These are phyloP conservation scores for Hormaphis cornu DNA, from an alignment of 1,140 invertebrate genomes.

Conservation along the genomic window DNA sequence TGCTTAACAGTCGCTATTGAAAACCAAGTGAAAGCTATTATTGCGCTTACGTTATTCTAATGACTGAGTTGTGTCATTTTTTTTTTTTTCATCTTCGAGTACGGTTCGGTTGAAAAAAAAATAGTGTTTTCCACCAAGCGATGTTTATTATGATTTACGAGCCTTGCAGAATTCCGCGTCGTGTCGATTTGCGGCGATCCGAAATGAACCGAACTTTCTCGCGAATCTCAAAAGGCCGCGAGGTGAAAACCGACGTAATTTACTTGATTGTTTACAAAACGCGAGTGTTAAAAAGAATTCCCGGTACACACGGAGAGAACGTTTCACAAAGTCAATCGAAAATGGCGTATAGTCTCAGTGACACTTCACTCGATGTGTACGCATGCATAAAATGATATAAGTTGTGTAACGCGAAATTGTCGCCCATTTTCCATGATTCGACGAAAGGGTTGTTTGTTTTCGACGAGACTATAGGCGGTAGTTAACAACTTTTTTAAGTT, in stretches of 20 bases:
- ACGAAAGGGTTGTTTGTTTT: too few species aligned
- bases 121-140: neutral
- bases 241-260: slow-evolving; percentile 4
- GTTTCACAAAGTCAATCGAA: neutral
- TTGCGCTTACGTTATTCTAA: slow-evolving; percentile 2
- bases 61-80: slow-evolving; percentile 16
- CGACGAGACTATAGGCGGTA: too few species aligned
- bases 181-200: neutral
- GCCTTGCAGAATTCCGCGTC: neutral
- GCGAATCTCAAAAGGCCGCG: neutral
- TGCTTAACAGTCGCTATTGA: slow-evolving; percentile 18
- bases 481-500: too few species aligned
- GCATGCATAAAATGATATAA: too few species aligned
- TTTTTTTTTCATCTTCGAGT: slow-evolving; percentile 1
- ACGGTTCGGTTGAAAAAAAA: neutral
- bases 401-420: too few species aligned
- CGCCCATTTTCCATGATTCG: too few species aligned
- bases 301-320: too few species aligned
- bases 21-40: slow-evolving; percentile 30
- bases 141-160: slow-evolving; percentile 12
- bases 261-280: neutral
- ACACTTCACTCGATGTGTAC: neutral
- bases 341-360: neutral
- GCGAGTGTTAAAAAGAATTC: neutral
- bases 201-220: slow-evolving; percentile 7